A percentile compares a stretch with the other conserved stretches of the same genome.
These are phyloP conservation scores for Ostrea edulis DNA, from an alignment of 1,140 invertebrate species.

Conservation along the genomic window DNA sequence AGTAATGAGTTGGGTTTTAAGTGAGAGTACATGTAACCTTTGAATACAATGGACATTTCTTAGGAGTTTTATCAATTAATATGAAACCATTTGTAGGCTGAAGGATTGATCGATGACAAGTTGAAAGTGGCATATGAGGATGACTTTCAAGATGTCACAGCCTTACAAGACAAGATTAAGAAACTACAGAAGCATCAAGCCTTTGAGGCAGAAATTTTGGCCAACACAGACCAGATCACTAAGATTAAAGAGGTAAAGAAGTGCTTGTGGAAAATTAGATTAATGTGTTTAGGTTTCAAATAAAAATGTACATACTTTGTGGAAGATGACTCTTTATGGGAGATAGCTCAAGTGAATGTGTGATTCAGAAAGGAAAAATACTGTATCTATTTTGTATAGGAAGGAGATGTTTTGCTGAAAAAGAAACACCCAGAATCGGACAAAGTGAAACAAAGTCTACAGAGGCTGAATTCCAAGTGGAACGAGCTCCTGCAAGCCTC, in stretches of 20 bases:
- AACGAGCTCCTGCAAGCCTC: conserved; percentile 89
- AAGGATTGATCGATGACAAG: conserved; percentile 96
- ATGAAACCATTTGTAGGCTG: conserved; percentile 79
- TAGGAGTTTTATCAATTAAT: too few relatives aligned
- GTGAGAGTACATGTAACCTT: too few relatives aligned
- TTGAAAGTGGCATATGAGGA: conserved; percentile 93
- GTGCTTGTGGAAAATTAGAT: neutral
- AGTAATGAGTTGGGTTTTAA: too few relatives aligned
- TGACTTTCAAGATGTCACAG: conserved; percentile 94
- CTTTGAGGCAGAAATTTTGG: conserved; percentile 95
- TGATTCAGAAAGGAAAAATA: neutral
- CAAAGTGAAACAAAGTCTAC: conserved; percentile 88
- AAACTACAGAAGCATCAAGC: conserved; percentile 99
- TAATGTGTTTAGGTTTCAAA: too few relatives aligned
- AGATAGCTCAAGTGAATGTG: neutral
- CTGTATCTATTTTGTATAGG: conserved; percentile 41
- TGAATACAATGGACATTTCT: too few relatives aligned
- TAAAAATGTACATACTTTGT: too few relatives aligned
- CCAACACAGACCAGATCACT: conserved; percentile 92
- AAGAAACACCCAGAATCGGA: conserved; percentile 82
- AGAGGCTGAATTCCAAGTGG: conserved; percentile 88
- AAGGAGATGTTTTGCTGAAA: conserved; percentile 59
- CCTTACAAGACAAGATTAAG: conserved; percentile 97
- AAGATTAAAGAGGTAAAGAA: conserved; percentile 86
- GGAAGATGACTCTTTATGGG: too few relatives aligned